phyloP scores from a whole-genome alignment of 1,140 invertebrate genomes.

The Drosophila suzukii region DNA sequence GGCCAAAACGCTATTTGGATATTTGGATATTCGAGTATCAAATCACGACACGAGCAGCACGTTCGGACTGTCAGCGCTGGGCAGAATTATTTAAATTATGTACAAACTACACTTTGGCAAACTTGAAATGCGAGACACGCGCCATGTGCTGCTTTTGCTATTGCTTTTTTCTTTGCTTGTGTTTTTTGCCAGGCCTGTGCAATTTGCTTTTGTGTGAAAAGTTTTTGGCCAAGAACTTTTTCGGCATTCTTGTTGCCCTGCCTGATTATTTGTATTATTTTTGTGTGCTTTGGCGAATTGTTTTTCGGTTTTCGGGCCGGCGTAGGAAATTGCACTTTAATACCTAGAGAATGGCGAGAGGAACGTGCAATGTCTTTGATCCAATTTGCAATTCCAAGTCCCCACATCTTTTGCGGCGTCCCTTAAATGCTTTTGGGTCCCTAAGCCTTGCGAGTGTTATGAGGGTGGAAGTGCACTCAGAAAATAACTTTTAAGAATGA shows the following conservation, averaged over 20 bases:
- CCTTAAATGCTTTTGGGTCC: conserved; percentile 44
- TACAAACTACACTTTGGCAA: conserved; percentile 66
- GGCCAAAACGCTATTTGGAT: conserved; percentile 29
- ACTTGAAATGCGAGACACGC: conserved; percentile 77
- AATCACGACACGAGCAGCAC: conserved; percentile 65
- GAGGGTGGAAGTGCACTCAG: background rate
- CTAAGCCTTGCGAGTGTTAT: conserved; percentile 5
- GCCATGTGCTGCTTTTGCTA: conserved; percentile 44
- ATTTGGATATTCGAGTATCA: conserved; percentile 37
- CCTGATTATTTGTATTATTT: conserved; percentile 49
- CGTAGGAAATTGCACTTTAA: conserved; percentile 65
- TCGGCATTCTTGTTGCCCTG: conserved; percentile 20
- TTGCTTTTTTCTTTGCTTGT: conserved; percentile 5
- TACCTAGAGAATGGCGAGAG: conserved; percentile 37
- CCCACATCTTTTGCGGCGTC: conserved; percentile 44
- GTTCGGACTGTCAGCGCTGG: conserved; percentile 61
- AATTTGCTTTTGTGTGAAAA: conserved; percentile 45
- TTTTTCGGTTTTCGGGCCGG: conserved; percentile 16
- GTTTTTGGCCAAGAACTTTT: conserved; percentile 57
- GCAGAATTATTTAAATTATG: conserved; percentile 76
- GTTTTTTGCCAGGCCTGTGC: conserved; percentile 20
- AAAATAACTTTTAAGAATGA: too few relatives aligned
- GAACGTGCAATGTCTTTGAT: conserved; percentile 72
- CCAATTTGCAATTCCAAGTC: conserved; percentile 68
- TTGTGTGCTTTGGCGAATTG: conserved; percentile 22